Evolutionary conservation across 2,113 vertebrate species (phyloP).

Genomic region (Cromileptes altivelis): DNA sequence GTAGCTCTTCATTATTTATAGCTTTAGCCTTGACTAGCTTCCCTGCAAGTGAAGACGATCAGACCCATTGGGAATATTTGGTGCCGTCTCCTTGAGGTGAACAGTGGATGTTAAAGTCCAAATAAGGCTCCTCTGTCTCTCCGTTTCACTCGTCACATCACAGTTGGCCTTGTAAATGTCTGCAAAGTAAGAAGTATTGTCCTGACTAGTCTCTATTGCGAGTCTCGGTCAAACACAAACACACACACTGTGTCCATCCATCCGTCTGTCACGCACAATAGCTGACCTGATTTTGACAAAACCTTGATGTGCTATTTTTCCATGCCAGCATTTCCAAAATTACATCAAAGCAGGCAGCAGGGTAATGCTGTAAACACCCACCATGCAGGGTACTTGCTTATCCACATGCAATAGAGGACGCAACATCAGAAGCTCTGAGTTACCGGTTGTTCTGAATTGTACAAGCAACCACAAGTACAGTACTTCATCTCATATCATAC

Average conservation of each 20-base stretch:
- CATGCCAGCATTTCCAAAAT: background rate
- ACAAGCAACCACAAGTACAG: background rate
- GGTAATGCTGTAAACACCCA: background rate
- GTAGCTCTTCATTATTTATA: slow-evolving; percentile 35
- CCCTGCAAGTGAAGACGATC: slow-evolving; percentile 10
- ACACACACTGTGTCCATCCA: background rate
- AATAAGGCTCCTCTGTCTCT: slow-evolving; percentile 27
- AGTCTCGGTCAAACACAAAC: background rate
- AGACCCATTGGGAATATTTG: background rate
- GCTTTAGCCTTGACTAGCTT: slow-evolving; percentile 3
- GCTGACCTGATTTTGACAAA: slow-evolving; percentile 11
- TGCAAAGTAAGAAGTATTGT: background rate
- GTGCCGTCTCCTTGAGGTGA: background rate
- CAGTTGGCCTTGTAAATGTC: background rate
- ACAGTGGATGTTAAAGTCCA: background rate
- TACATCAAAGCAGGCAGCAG: background rate
- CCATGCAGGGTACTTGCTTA: background rate
- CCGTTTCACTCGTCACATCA: background rate
- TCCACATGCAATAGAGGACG: background rate
- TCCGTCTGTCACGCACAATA: slow-evolving; percentile 4
- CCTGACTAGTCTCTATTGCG: background rate
- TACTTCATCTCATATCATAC: background rate
- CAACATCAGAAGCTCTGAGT: background rate
- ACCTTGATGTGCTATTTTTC: slow-evolving; percentile 7
- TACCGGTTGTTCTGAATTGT: background rate